Evolutionary conservation across 2,797 vertebrate species (phyloP).

Genomic region (Euphonia xanthogaster): DNA sequence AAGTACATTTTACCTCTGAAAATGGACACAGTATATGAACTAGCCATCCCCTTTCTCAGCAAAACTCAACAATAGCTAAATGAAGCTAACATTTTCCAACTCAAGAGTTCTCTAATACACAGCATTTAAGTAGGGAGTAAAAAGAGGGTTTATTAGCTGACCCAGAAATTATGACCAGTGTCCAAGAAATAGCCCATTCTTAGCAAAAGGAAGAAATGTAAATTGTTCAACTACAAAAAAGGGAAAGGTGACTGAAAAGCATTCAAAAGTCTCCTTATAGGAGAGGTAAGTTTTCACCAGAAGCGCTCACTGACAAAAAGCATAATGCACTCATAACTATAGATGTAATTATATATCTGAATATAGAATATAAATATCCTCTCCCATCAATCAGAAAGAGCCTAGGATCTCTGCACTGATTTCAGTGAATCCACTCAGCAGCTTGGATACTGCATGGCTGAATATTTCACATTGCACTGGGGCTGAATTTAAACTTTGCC

Average conservation of each 20-base stretch:
- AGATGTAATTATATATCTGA: background rate
- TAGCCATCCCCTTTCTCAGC: slow-evolving; percentile 17
- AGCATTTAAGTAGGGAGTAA: background rate
- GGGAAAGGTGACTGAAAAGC: background rate
- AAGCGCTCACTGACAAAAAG: background rate
- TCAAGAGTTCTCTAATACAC: slow-evolving; percentile 33
- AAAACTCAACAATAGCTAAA: slow-evolving; percentile 49
- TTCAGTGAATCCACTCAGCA: background rate
- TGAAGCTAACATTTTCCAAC: slow-evolving; percentile 54
- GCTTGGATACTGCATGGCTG: background rate
- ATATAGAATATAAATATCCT: background rate
- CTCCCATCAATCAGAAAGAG: background rate
- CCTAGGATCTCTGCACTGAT: background rate
- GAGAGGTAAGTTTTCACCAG: background rate
- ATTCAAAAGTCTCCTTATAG: background rate
- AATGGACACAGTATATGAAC: background rate
- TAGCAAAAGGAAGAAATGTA: background rate
- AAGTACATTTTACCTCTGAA: slow-evolving; percentile 23
- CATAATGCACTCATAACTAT: background rate
- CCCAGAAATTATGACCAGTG: slow-evolving; percentile 4
- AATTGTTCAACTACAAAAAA: background rate
- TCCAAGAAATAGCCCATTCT: background rate
- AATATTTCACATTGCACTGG: background rate
- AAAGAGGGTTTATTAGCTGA: slow-evolving; percentile 11
- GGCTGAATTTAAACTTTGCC: background rate